Conservation (phyloP, 2,888 invertebrate species). For the Spisula subtruncata region DNA sequence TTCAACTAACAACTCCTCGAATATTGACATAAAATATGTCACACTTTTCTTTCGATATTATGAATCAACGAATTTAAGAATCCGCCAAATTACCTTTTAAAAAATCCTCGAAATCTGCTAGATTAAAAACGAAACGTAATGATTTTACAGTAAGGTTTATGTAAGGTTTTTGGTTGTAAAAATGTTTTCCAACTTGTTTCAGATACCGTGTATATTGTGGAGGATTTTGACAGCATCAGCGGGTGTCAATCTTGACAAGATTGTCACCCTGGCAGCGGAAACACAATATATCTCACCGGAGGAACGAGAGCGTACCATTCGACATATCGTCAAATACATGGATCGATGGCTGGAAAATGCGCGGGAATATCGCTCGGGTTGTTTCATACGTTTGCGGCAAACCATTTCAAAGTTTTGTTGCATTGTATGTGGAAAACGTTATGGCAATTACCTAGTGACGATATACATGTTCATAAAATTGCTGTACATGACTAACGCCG, state of each 20-base stretch:
- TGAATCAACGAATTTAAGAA: too few species aligned
- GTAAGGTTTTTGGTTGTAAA: neutral
- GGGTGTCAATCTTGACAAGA: constrained; percentile 87
- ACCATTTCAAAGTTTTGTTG: constrained; percentile 87
- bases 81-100: too few species aligned
- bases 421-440: constrained; percentile 87
- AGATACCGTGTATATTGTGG: constrained; percentile 88
- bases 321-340: constrained; percentile 88
- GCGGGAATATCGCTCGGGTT: constrained; percentile 87
- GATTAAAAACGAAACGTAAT: neutral
- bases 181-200: neutral
- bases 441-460: constrained; percentile 88
- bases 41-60: too few species aligned
- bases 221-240: constrained; percentile 86
- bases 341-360: constrained; percentile 88
- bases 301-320: constrained; percentile 87
- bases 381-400: constrained; percentile 86
- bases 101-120: too few species aligned
- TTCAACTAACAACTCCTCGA: too few species aligned
- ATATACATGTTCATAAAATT: constrained; percentile 88
- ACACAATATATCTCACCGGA: constrained; percentile 88
- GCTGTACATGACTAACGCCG: constrained; percentile 88
- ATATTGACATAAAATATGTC: too few species aligned
- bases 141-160: neutral
- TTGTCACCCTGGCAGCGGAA: constrained; percentile 88